phyloP scores from a whole-genome alignment of 2,888 invertebrate species.

The Steinernema carpocapsae region DNA sequence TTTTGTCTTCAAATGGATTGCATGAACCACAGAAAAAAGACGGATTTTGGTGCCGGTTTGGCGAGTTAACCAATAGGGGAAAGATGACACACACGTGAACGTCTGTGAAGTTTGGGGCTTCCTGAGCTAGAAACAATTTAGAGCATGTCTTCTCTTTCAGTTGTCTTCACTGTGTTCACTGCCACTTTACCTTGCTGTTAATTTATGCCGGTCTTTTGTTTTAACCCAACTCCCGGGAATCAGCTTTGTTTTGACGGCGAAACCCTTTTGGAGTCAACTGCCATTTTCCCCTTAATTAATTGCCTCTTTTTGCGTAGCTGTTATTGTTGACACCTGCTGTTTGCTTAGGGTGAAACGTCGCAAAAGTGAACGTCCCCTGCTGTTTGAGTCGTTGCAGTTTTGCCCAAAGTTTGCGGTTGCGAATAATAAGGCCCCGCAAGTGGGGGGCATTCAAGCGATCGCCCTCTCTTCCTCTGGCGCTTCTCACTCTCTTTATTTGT shows the following conservation, averaged over 20 bases:
- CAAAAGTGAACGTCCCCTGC: background rate
- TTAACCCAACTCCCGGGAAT: background rate
- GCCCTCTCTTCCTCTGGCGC: background rate
- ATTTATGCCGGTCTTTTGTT: background rate
- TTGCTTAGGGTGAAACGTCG: background rate
- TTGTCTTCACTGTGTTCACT: background rate
- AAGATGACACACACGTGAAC: background rate
- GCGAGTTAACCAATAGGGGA: too few relatives aligned
- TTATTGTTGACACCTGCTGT: background rate
- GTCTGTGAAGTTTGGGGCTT: background rate
- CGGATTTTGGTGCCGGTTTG: too few relatives aligned
- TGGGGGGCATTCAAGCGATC: background rate
- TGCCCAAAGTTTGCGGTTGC: background rate
- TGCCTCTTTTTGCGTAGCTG: background rate
- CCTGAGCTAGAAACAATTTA: background rate
- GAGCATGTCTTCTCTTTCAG: background rate
- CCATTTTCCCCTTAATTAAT: too few relatives aligned
- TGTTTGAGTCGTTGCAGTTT: background rate
- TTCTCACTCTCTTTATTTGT: constrained; percentile 1
- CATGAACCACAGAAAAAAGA: too few relatives aligned
- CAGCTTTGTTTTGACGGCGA: constrained; percentile 1
- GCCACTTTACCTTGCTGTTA: background rate
- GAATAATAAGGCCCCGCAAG: background rate
- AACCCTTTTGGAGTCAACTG: too few relatives aligned
- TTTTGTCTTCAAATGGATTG: too few relatives aligned